Base-by-base conservation (phyloP, 2,797 vertebrate genomes). In the Sebastes trivittatus region DNA sequence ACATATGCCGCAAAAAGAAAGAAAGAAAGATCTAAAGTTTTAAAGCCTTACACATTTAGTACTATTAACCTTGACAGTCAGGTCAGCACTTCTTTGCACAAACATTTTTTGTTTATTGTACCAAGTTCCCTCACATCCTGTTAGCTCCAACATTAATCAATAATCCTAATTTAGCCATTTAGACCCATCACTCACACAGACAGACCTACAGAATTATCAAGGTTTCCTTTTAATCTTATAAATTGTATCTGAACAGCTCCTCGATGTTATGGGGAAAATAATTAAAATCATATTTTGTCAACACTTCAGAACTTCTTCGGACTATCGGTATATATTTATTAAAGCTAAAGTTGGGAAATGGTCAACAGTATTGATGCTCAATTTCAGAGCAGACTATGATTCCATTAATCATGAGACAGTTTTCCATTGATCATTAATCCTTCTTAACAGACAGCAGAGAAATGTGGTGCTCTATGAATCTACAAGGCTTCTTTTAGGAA, bases 341-440 rank as follows among this genome's bases (percentile, higher is more conserved):
- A 36, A 58, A 36, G 38, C 38, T 29, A 8, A 65, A 46, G 18
- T 1, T 9, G 10, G 32, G 32, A 59, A 18, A 14, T 16, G 64
- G 2, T 74, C 30, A 72, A 52, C 23, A 34, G 13, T 42, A 70
- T n/a, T n/a, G 32, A 55, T 76, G 56, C 11, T 61, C 49, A 76
- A 30, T 61, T 55, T 25, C 49, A 22, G 64, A 4, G 20, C 30
- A 72, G 74, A 55, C 11, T 63, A 64, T 67, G n/a, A 81, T 58
- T 49, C 27, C 10, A 87, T 52, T 74, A 22, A 75, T 78, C 30
- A 54, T 78, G 20, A 49, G 75, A 64, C 64, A n/a, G 14, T 54
- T 69, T 64, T 60, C 3, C 16, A 54, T 7, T 76, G 29, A 73
- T 68, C 56, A 72, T 62, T 38, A 61, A 79, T 75, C 61, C 34